Evolutionary conservation across 2,797 vertebrate genomes (phyloP).

Genomic region (Ataeniobius toweri): DNA sequence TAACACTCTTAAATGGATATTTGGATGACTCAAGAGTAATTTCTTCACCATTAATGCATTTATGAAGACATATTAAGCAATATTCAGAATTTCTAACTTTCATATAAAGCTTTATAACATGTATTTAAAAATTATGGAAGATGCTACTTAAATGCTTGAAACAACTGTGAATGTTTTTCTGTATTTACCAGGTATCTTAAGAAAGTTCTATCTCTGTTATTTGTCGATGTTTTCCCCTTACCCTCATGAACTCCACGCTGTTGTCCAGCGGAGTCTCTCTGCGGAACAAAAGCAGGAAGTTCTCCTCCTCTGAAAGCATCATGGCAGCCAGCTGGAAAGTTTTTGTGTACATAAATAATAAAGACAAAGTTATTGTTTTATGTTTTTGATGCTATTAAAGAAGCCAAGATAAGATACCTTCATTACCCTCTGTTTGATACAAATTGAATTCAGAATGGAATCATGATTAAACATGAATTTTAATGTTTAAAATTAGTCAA

Average conservation of each 20-base stretch:
- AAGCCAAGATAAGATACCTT: background rate
- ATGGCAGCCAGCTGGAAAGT: constrained; percentile 81
- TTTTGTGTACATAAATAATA: background rate
- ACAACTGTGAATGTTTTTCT: too few species aligned
- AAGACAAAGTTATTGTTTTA: background rate
- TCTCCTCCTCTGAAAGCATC: constrained; percentile 89
- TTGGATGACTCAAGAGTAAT: background rate
- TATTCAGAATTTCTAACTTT: too few species aligned
- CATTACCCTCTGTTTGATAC: background rate
- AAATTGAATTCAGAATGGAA: background rate
- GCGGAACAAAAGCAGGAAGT: constrained; percentile 91
- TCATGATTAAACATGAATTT: background rate
- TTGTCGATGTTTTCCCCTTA: constrained; percentile 64
- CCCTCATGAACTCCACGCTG: constrained; percentile 96
- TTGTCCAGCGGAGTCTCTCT: constrained; percentile 89
- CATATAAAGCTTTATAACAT: background rate
- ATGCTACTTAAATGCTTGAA: too few species aligned
- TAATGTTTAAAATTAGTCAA: too few species aligned
- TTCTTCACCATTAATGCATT: background rate
- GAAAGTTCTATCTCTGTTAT: background rate
- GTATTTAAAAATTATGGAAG: too few species aligned
- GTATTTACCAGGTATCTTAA: background rate
- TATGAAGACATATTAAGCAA: too few species aligned
- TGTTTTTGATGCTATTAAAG: too few species aligned
- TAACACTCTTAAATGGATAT: background rate